Evolutionary conservation across 2,888 invertebrate species (phyloP).

Genomic region (Drosophila tripunctata): DNA sequence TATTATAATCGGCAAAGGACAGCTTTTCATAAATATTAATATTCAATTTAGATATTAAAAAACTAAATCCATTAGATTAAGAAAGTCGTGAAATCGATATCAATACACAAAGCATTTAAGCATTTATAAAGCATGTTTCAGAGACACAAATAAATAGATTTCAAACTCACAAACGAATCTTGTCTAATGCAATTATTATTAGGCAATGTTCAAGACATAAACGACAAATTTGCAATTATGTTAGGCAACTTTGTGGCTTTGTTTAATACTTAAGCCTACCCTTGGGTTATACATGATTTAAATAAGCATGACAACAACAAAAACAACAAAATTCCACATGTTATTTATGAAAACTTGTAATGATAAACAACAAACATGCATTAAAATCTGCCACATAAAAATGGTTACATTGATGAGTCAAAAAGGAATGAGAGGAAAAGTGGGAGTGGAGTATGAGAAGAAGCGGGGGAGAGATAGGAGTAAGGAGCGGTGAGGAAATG

Average conservation of each 20-base stretch:
- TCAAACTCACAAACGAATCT: too few species aligned
- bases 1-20: too few species aligned
- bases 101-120: too few species aligned
- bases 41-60: too few species aligned
- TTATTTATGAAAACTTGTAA: slow-evolving; percentile 55
- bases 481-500: slow-evolving; percentile 11
- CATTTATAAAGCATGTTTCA: too few species aligned
- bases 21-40: too few species aligned
- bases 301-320: slow-evolving; percentile 13
- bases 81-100: too few species aligned
- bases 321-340: slow-evolving; percentile 29
- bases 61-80: too few species aligned
- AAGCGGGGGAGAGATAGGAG: background rate
- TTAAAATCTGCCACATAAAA: slow-evolving; percentile 68
- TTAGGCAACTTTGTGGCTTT: slow-evolving; percentile 32
- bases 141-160: too few species aligned
- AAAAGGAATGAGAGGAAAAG: background rate
- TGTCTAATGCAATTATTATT: slow-evolving; percentile 8
- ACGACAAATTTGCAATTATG: slow-evolving; percentile 28
- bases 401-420: slow-evolving; percentile 51
- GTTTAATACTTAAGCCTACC: slow-evolving; percentile 4
- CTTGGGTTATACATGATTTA: slow-evolving; percentile 26
- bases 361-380: slow-evolving; percentile 74
- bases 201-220: background rate
- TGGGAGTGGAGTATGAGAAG: background rate